Evolutionary conservation across 2,888 invertebrate genomes (phyloP).

Genomic region (Panopea generosa): DNA sequence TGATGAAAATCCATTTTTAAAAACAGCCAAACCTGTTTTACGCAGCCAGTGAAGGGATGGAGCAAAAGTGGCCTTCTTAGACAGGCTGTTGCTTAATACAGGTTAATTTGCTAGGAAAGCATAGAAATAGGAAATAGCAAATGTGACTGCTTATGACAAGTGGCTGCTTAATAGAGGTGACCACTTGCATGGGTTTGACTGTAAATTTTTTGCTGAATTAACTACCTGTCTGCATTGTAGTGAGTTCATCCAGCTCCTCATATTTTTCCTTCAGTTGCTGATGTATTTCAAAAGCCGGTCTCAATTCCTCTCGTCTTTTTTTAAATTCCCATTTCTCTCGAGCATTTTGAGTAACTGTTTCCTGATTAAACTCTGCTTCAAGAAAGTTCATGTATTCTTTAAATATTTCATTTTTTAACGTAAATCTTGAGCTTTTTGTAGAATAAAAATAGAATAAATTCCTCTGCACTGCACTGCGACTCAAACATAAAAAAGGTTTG

Average conservation of each 20-base stretch:
- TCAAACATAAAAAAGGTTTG: too few species aligned
- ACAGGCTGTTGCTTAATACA: too few species aligned
- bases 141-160: too few species aligned
- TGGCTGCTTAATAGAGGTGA: too few species aligned
- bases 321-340: neutral
- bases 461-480: too few species aligned
- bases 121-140: too few species aligned
- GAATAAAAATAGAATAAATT: conserved; percentile 18
- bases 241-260: conserved; percentile 36
- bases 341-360: neutral
- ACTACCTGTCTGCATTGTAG: conserved; percentile 34
- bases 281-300: conserved; percentile 9
- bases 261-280: conserved; percentile 28
- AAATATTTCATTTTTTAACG: conserved; percentile 33
- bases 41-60: too few species aligned
- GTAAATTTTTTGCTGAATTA: neutral
- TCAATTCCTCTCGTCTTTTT: conserved; percentile 8
- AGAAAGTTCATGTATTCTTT: conserved; percentile 28
- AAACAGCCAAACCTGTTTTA: too few species aligned
- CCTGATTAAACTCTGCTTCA: conserved; percentile 19
- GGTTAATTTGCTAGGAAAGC: too few species aligned
- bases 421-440: conserved; percentile 19
- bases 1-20: too few species aligned
- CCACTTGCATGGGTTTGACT: too few species aligned
- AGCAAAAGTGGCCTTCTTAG: too few species aligned